A percentile compares a stretch with the other conserved stretches of the same genome.
phyloP scores from a whole-genome alignment of 2,888 invertebrate species.

The Drosophila stalkeri region DNA sequence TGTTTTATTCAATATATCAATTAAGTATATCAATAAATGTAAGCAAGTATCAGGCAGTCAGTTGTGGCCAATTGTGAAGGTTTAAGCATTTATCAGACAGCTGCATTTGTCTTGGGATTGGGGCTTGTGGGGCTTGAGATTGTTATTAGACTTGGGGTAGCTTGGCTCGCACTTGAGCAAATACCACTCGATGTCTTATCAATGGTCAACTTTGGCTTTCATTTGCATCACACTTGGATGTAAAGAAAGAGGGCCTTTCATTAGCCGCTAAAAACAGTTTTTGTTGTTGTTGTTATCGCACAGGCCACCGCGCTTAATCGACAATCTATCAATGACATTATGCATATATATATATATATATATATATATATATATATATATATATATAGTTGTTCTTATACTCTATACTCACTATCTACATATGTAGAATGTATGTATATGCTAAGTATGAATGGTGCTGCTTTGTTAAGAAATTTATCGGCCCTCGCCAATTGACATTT shows the following conservation, averaged over 20 bases:
- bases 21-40: background rate
- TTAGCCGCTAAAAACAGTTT: conserved; percentile 32
- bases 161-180: conserved; percentile 56
- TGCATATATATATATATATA: conserved; percentile 1
- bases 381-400: conserved; percentile 2
- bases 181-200: conserved; percentile 61
- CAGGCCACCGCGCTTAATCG: conserved; percentile 32
- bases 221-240: conserved; percentile 56
- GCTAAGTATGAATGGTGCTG: conserved; percentile 59
- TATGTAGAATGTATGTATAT: conserved; percentile 1
- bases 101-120: conserved; percentile 41
- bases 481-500: conserved; percentile 60
- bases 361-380: background rate
- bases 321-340: conserved; percentile 60
- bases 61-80: too few relatives aligned
- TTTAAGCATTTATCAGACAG: conserved; percentile 53
- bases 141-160: background rate
- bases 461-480: conserved; percentile 57
- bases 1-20: too few relatives aligned
- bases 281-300: conserved; percentile 18
- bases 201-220: conserved; percentile 67
- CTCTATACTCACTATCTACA: background rate
- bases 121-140: background rate
- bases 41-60: background rate
- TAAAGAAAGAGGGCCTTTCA: conserved; percentile 70